phyloP scores from a whole-genome alignment of 2,113 vertebrate genomes.

The Caloenas nicobarica region DNA sequence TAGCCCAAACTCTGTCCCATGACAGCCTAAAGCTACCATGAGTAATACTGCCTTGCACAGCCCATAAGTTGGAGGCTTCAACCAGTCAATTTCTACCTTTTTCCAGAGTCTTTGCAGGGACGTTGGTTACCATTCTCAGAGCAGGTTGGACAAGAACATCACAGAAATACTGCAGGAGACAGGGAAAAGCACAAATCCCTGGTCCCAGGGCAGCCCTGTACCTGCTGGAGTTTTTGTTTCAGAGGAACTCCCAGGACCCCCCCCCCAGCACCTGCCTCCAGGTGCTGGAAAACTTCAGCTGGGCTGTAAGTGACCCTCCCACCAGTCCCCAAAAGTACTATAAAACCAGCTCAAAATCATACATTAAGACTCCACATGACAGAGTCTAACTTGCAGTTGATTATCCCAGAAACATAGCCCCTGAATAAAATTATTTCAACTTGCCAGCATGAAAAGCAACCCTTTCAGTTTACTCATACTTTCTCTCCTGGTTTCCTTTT shows the following conservation, averaged over 20 bases:
- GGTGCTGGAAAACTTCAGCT: neutral
- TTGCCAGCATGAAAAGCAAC: neutral
- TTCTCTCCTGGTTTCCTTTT: neutral
- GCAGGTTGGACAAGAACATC: neutral
- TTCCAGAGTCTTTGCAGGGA: neutral
- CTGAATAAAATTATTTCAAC: neutral
- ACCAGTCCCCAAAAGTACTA: neutral
- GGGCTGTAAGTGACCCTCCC: neutral
- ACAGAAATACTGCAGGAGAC: neutral
- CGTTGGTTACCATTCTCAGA: neutral
- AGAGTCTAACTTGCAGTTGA: neutral
- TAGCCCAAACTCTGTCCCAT: neutral
- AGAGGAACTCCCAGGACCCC: neutral
- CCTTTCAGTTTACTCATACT: neutral
- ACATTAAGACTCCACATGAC: neutral
- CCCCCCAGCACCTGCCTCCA: neutral
- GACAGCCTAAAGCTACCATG: constrained; percentile 27
- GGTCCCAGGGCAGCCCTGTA: rapidly evolving
- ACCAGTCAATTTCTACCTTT: neutral
- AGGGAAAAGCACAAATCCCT: neutral
- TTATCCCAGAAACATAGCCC: neutral
- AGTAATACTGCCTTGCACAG: neutral
- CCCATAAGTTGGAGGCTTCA: neutral
- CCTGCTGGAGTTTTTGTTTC: neutral
- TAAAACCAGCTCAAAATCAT: neutral